Evolutionary conservation across 53 echinoderm and acorn worm species (phyloP), one percentile per base, ranked within the genome.

Genomic region (Holothuria leucospilota): DNA sequence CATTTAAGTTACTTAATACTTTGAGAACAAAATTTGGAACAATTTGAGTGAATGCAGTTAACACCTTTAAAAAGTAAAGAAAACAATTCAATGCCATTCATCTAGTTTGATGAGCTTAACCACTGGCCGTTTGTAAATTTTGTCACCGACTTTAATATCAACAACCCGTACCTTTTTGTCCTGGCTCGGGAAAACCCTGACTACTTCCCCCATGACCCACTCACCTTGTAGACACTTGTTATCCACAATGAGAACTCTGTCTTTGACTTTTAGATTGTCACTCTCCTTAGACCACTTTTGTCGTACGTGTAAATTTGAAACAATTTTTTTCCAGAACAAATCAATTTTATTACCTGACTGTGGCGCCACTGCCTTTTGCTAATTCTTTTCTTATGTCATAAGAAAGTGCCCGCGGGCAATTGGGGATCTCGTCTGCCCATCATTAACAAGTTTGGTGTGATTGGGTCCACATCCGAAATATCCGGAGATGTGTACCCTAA

Each of bases 331-430:
- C 90, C 81, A 90, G 67, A 90, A 90, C 2, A 86, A 30, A 49
- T 90, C 90, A 4, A 69, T 73, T n/a, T n/a, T 59, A 90, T 69
- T 7, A 90, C 86, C 51, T 86, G 86, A 42, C 90, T 81, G 73
- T 90, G 90, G 15, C 60, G 28, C 86, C 86, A 86, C 34, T 78
- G 86, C 25, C 69, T 68, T 25, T 69, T 68, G 21, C 90, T 69
- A 71, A 20, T 26, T 69, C 80, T 13, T 90, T 73, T 13, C 52
- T 38, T 14, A 28, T 52, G 26, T 78, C 20, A 38, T 56, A 61
- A 7, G 70, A 69, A 6, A 41, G 86, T 41, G 51, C n/a, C n/a
- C n/a, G n/a, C 62, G 8, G 86, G 87, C 2, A 83, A 60, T 8
- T 68, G 13, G 5, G 82, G 86, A 59, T 86, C 90, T 30, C 71